Conservation (phyloP, 2,113 vertebrate species). For the Phodopus roborovskii region DNA sequence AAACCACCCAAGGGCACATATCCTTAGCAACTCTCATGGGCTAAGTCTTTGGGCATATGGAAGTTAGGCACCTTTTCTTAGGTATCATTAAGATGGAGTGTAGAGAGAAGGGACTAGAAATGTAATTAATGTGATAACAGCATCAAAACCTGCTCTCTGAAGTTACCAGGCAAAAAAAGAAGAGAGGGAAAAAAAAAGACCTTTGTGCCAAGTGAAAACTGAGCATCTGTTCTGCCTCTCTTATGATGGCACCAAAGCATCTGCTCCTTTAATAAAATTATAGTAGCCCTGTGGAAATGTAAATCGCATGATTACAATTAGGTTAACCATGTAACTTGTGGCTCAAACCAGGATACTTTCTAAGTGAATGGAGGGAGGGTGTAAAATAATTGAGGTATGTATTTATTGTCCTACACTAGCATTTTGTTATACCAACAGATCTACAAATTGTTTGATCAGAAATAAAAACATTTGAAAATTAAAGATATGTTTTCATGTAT, state of each 20-base stretch:
- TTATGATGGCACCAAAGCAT: slow-evolving; percentile 39
- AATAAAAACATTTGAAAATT: slow-evolving; percentile 53
- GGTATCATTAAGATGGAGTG: background rate
- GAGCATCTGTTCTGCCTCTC: slow-evolving; percentile 49
- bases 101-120: slow-evolving; percentile 16
- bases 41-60: background rate
- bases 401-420: slow-evolving; percentile 25
- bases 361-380: background rate
- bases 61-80: background rate
- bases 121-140: slow-evolving; percentile 1
- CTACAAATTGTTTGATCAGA: slow-evolving; percentile 31
- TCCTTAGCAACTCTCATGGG: background rate
- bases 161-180: background rate
- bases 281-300: slow-evolving; percentile 22
- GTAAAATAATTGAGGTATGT: slow-evolving; percentile 46
- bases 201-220: slow-evolving; percentile 44
- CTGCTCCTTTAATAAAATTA: slow-evolving; percentile 61
- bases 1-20: background rate
- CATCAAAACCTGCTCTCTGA: background rate
- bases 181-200: background rate
- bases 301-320: slow-evolving; percentile 33
- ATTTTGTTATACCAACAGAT: slow-evolving; percentile 28
- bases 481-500: background rate
- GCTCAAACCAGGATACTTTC: slow-evolving; percentile 42
- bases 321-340: slow-evolving; percentile 29